phyloP scores from a whole-genome alignment of 2,797 vertebrate species.

The Coregonus ussuriensis region DNA sequence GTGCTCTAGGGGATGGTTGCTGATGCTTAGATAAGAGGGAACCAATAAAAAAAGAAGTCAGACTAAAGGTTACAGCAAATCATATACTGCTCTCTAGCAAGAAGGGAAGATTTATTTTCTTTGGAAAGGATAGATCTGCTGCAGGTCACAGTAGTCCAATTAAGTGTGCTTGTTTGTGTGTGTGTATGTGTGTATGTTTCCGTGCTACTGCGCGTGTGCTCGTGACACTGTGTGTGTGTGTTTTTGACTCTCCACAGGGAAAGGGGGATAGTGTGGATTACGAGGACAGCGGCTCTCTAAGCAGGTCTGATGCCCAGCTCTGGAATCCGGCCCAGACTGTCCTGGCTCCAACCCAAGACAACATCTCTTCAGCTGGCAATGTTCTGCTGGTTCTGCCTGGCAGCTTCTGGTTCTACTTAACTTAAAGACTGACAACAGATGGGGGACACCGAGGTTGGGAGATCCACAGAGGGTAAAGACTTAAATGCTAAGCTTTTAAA shows the following conservation, averaged over 20 bases:
- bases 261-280: constrained; percentile 17
- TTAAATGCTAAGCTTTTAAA: constrained; percentile 48
- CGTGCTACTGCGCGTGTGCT: background rate
- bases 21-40: background rate
- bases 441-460: constrained; percentile 16
- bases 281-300: constrained; percentile 29
- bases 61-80: background rate
- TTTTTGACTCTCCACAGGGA: background rate
- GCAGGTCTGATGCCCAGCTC: constrained; percentile 41
- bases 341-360: constrained; percentile 27
- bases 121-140: background rate
- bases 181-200: background rate
- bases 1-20: background rate
- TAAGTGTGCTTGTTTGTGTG: background rate
- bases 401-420: constrained; percentile 11
- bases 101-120: background rate
- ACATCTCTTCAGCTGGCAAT: constrained; percentile 29
- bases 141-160: background rate
- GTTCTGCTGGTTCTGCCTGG: constrained; percentile 23
- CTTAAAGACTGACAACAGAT: background rate
- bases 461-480: constrained; percentile 31
- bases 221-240: background rate
- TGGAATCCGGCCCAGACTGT: constrained; percentile 48
- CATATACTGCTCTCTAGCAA: background rate
- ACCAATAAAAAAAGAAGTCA: background rate